Percentiles rank a stretch among this genome's conserved stretches.
These are phyloP conservation scores for Xiphorhynchus elegans DNA, from an alignment of 2,113 vertebrate species.

Conservation along the genomic window DNA sequence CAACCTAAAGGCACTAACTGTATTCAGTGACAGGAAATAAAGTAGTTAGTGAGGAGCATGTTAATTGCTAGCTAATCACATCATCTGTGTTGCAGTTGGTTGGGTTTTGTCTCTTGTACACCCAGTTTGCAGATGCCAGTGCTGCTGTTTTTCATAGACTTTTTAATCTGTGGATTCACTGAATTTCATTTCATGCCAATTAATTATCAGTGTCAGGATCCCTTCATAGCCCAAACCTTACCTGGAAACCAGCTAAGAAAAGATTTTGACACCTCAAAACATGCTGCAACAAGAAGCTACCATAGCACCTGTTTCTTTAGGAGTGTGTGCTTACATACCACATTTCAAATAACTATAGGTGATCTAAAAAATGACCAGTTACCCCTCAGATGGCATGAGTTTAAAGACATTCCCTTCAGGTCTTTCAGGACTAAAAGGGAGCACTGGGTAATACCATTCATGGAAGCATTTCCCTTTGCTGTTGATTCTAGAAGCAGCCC, in stretches of 20 bases:
- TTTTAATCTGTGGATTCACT: neutral
- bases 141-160: neutral
- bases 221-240: neutral
- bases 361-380: neutral
- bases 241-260: neutral
- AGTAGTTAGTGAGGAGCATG: neutral
- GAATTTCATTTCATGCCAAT: neutral
- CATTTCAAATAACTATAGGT: neutral
- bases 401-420: neutral
- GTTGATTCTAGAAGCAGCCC: neutral
- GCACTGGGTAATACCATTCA: neutral
- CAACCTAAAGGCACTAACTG: neutral
- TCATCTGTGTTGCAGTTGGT: neutral
- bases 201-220: neutral
- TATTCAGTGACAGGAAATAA: neutral
- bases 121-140: neutral
- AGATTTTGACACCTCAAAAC: neutral
- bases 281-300: neutral
- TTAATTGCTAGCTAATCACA: neutral
- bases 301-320: neutral
- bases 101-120: neutral
- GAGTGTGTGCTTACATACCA: neutral
- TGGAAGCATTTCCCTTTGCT: neutral
- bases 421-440: neutral
- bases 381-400: neutral